Conservation (phyloP, 2,113 vertebrate genomes). For the Stictonetta naevosa region DNA sequence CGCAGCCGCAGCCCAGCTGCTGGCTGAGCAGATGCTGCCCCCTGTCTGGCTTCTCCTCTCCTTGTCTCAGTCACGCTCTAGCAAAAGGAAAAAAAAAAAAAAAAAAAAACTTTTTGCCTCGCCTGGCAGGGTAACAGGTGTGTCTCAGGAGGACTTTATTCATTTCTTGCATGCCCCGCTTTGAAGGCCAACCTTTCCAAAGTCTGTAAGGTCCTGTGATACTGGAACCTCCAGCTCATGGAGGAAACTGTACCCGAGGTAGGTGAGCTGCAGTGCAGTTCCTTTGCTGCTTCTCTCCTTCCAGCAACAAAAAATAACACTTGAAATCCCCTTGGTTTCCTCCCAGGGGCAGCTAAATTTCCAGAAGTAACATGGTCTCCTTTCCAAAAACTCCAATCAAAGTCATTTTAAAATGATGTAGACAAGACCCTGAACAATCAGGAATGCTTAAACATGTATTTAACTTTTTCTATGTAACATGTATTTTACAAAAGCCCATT, state of each 20-base stretch:
- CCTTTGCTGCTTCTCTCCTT: conserved; percentile 31
- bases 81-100: not conserved
- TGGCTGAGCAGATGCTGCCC: conserved; percentile 8
- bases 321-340: not conserved
- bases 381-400: not conserved
- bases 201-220: not conserved
- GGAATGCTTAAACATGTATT: not conserved
- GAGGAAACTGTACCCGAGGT: not conserved
- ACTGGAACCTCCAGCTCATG: not conserved
- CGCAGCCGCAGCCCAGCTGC: not conserved
- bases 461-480: not conserved
- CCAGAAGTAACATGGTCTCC: not conserved
- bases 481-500: not conserved
- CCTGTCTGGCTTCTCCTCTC: not conserved
- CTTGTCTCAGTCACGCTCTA: not conserved
- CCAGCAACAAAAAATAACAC: not conserved
- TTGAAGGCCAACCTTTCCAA: not conserved
- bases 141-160: not conserved
- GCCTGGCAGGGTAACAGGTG: not conserved
- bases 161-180: not conserved
- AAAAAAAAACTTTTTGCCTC: not conserved
- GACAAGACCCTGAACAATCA: not conserved
- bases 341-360: not conserved
- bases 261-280: not conserved
- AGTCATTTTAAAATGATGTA: not conserved